phyloP scores from a whole-genome alignment of 2,113 vertebrate genomes.

The Dendrocopos noguchii region DNA sequence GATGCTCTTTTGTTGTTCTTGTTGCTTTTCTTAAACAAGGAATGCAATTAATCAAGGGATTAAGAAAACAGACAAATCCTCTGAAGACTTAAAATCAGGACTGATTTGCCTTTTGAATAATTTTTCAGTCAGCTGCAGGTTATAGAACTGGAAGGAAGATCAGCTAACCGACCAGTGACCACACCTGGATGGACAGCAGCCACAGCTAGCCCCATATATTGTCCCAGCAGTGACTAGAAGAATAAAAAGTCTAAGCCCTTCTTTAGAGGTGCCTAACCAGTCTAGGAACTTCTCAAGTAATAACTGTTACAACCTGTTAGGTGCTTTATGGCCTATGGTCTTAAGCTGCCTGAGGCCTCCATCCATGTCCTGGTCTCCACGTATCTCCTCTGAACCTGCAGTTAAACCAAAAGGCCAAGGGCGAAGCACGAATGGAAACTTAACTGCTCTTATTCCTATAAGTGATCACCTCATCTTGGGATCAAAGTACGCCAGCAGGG shows the following conservation, averaged over 20 bases:
- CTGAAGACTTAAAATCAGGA: conserved; percentile 11
- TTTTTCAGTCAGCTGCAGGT: background rate
- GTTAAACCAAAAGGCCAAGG: background rate
- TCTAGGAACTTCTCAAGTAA: background rate
- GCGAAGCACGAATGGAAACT: background rate
- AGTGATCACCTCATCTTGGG: background rate
- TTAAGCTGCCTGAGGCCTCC: background rate
- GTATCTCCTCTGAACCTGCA: background rate
- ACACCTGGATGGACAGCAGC: background rate
- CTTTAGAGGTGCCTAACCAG: background rate
- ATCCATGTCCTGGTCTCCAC: background rate
- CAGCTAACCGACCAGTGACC: background rate
- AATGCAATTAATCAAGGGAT: background rate
- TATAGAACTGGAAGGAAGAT: background rate
- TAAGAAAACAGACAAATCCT: background rate
- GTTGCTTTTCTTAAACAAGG: background rate
- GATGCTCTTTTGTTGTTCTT: background rate
- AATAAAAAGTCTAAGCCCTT: background rate
- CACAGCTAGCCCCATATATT: background rate
- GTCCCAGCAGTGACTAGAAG: background rate
- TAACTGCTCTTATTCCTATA: background rate
- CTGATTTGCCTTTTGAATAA: background rate
- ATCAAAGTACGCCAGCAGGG: background rate
- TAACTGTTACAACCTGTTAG: background rate
- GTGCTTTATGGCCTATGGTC: background rate